These are phyloP conservation scores for Lissocephala sabroskyi DNA, from an alignment of 2,888 invertebrate species.

Conservation along the genomic window DNA sequence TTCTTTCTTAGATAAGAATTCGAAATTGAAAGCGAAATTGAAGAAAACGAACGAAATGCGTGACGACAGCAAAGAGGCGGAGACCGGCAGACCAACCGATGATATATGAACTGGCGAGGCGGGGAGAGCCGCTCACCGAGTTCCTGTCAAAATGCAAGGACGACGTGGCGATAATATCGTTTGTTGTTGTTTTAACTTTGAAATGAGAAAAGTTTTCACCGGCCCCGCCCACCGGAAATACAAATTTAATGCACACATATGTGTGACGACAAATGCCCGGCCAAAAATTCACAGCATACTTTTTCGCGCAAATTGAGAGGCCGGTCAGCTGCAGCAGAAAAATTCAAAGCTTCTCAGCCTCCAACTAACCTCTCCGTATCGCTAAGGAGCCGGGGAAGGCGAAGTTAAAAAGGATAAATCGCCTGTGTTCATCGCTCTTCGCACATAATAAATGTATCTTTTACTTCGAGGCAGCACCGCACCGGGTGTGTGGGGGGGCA, in stretches of 20 bases:
- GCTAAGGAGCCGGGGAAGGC: conserved; percentile 20
- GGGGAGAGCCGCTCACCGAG: conserved; percentile 4
- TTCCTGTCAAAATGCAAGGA: conserved; percentile 15
- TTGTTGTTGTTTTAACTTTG: conserved; percentile 57
- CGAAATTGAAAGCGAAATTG: conserved; percentile 68
- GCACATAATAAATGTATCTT: conserved; percentile 69
- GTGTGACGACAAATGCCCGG: neutral
- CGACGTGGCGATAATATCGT: conserved; percentile 52
- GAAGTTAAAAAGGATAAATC: conserved; percentile 69
- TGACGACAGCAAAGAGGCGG: conserved; percentile 39
- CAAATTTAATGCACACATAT: neutral
- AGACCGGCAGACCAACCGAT: conserved; percentile 15
- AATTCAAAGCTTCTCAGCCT: too few relatives aligned
- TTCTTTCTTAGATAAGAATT: conserved; percentile 60
- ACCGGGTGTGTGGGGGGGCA: too few relatives aligned
- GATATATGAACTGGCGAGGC: conserved; percentile 60
- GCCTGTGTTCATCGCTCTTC: conserved; percentile 68
- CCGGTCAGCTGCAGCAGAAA: neutral
- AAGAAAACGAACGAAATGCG: conserved; percentile 61
- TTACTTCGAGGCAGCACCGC: too few relatives aligned
- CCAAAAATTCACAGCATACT: neutral
- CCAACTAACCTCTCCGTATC: too few relatives aligned
- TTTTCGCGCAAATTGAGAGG: neutral
- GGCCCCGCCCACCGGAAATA: too few relatives aligned
- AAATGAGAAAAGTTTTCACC: conserved; percentile 62